Percentiles rank a stretch among this genome's conserved stretches.
Conservation (phyloP, 2,113 vertebrate species). For the Rhipidura dahli region DNA sequence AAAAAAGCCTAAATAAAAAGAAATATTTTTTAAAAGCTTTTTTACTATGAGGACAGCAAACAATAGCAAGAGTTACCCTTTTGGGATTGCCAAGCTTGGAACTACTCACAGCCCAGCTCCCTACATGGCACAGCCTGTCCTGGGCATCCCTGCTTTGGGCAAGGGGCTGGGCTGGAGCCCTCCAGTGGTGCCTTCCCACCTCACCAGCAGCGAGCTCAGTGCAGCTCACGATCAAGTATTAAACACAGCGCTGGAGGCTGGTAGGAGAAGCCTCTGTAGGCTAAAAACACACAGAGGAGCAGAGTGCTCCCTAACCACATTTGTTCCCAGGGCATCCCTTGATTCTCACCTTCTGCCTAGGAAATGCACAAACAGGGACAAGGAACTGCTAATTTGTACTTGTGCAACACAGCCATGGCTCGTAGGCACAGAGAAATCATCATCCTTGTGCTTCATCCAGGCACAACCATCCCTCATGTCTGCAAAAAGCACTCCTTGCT, state of each 20-base stretch:
- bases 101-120: background rate
- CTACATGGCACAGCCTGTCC: background rate
- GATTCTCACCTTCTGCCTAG: background rate
- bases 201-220: background rate
- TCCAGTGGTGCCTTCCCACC: background rate
- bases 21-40: fast-evolving
- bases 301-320: background rate
- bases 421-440: background rate
- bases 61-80: background rate
- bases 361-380: background rate
- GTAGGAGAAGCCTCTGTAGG: background rate
- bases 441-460: background rate
- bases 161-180: background rate
- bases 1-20: background rate
- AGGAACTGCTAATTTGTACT: background rate
- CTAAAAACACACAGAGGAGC: background rate
- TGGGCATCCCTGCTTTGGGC: background rate
- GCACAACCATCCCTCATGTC: background rate
- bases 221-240: background rate
- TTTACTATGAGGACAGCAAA: background rate
- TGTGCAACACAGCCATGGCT: background rate
- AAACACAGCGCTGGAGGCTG: background rate
- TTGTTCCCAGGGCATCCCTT: background rate
- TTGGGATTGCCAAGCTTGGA: background rate
- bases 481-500: background rate